Evolutionary conservation across 1,140 invertebrate species (phyloP).

Genomic region (Ceratina japonica): DNA sequence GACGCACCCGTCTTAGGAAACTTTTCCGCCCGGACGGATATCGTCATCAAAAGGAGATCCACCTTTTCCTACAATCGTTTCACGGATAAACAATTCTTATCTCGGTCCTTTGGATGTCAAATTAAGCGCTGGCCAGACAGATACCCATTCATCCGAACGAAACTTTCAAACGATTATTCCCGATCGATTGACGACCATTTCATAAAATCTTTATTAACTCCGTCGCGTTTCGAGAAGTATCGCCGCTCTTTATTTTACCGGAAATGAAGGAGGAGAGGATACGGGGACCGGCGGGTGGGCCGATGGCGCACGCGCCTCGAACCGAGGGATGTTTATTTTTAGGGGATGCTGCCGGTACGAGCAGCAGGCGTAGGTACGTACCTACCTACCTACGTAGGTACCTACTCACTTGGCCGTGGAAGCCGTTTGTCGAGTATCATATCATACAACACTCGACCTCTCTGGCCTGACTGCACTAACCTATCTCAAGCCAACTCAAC

Average conservation of each 20-base stretch:
- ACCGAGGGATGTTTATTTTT: slow-evolving; percentile 64
- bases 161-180: slow-evolving; percentile 21
- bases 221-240: not conserved
- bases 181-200: not conserved
- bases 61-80: slow-evolving; percentile 23
- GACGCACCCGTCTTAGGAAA: not conserved
- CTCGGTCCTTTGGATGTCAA: slow-evolving; percentile 25
- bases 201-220: not conserved
- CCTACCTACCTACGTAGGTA: slow-evolving; percentile 42
- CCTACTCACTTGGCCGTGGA: slow-evolving; percentile 55
- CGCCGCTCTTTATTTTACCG: not conserved
- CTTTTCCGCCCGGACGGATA: not conserved
- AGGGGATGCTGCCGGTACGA: slow-evolving; percentile 33
- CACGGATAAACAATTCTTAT: slow-evolving; percentile 37
- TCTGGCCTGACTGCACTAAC: slow-evolving; percentile 53
- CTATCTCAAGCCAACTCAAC: slow-evolving; percentile 65
- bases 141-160: not conserved
- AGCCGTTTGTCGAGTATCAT: slow-evolving; percentile 70
- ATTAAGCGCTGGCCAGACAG: slow-evolving; percentile 4
- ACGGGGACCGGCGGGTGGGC: slow-evolving; percentile 1
- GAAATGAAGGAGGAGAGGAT: not conserved
- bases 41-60: slow-evolving; percentile 14
- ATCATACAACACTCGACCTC: slow-evolving; percentile 70
- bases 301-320: not conserved
- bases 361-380: slow-evolving; percentile 40